Conservation (phyloP, 2,113 vertebrate species). For the Cottus gobio region DNA sequence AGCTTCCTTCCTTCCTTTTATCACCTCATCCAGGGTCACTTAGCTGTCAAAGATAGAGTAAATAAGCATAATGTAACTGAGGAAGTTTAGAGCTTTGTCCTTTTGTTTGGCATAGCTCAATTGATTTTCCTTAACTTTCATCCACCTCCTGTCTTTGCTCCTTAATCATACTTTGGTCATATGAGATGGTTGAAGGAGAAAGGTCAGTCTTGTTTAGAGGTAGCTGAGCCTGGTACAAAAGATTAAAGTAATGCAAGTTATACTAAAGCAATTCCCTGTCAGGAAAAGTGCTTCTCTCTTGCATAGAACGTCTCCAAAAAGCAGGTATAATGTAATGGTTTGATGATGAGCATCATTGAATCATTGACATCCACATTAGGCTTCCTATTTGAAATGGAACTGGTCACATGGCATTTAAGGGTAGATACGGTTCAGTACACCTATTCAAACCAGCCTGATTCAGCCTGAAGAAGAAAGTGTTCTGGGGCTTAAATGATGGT, state of each 20-base stretch:
- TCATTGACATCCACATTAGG: conserved; percentile 3
- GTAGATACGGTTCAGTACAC: conserved; percentile 26
- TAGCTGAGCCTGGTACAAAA: not conserved
- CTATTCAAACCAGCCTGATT: conserved; percentile 30
- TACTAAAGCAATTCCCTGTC: not conserved
- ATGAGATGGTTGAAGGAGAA: conserved; percentile 11
- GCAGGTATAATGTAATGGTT: not conserved
- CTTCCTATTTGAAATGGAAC: conserved; percentile 9
- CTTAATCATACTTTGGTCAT: not conserved
- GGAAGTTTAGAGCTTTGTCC: conserved; percentile 4
- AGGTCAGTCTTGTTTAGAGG: not conserved
- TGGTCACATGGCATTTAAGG: conserved; percentile 37
- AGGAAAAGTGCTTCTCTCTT: not conserved
- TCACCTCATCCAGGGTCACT: conserved; percentile 21
- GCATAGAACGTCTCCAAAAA: not conserved
- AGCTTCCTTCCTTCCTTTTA: not conserved
- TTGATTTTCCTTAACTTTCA: not conserved
- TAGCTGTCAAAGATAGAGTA: conserved; percentile 15
- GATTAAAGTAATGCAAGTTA: not conserved
- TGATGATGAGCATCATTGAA: conserved; percentile 19
- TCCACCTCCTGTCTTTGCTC: not conserved
- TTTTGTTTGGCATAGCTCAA: conserved; percentile 10
- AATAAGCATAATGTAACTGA: conserved; percentile 7
- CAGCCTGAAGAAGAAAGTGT: conserved; percentile 13
- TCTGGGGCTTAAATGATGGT: not conserved